Evolutionary conservation across 2,888 invertebrate genomes (phyloP), one percentile per base, ranked within the genome.

Genomic region (Scelioninae gen. 2): DNA sequence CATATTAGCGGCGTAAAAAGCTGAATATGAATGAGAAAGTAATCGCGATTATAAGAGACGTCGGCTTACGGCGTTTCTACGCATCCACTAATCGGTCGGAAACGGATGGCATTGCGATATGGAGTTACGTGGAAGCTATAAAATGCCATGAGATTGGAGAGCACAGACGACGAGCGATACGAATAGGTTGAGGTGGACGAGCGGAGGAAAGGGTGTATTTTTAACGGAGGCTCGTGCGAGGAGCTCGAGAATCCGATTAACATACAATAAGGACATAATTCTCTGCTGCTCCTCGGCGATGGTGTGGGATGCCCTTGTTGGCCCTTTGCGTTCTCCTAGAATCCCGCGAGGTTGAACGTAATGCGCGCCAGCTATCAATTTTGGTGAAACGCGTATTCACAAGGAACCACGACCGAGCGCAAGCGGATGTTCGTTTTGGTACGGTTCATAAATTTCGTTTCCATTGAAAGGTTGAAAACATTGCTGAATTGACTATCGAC

Each of bases 241-340:
- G 76, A 68, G 74, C 73, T 64, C 77, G 76, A 76, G 77, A 77
- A 79, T 78, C 79, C 79, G 79, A 83, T 84, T 84, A 84, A 82
- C 83, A 84, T 84, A 84, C 83, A 84, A 84, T 84, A 83, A 81
- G 83, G 78, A 82, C 82, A 83, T 84, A 82, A 84, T 83, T 84
- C 83, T 84, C 78, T 79, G 78, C 76, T 77, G 76, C 77, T 78
- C 77, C 79, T 77, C 65, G 58, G 52, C 64, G 71, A 70, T 61
- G 58, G 63, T 43, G 63, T 58, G 61, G 65, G 70, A 64, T 75
- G 75, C 73, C 77, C 78, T 75, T 77, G 72, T 75, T 77, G 77
- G 77, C 75, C 76, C 77, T 77, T 74, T 75, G 73, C 74, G 61
- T 71, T 71, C 74, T 74, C 69, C 71, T 74, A 74, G 76, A 71